Evolutionary conservation across 2,113 vertebrate species (phyloP).

Genomic region (Corythaeola cristata): DNA sequence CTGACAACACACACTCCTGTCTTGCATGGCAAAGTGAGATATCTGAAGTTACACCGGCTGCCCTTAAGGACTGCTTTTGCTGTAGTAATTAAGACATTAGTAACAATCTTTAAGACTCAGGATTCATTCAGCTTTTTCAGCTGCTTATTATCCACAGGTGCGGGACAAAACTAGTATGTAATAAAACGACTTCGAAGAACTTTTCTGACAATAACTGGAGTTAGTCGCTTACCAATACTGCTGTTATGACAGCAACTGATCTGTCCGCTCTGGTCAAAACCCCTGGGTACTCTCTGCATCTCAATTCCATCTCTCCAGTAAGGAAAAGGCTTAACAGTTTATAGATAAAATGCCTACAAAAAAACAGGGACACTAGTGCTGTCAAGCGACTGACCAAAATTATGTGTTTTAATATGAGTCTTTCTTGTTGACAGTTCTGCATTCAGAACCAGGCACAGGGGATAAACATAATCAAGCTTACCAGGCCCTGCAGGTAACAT

Average conservation of each 20-base stretch:
- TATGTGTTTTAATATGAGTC: not conserved
- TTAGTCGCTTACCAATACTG: not conserved
- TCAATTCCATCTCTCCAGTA: not conserved
- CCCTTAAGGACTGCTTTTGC: not conserved
- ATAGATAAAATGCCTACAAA: not conserved
- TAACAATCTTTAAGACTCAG: not conserved
- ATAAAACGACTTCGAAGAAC: not conserved
- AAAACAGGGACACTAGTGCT: not conserved
- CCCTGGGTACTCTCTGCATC: not conserved
- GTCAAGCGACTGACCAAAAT: not conserved
- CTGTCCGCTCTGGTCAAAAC: not conserved
- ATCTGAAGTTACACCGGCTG: not conserved
- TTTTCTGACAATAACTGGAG: not conserved
- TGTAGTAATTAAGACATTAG: not conserved
- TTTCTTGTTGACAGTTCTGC: not conserved
- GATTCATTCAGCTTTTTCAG: not conserved
- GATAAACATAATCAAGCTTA: slow-evolving; percentile 69
- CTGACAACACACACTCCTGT: not conserved
- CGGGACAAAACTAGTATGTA: not conserved
- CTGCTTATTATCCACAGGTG: not conserved
- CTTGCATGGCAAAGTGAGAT: not conserved
- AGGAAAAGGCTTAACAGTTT: not conserved
- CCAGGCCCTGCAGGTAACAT: slow-evolving; percentile 69
- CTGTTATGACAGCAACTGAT: not conserved
- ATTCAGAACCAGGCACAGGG: slow-evolving; percentile 52